phyloP scores from a whole-genome alignment of 2,797 vertebrate genomes.

The Notolepis coatsorum region DNA sequence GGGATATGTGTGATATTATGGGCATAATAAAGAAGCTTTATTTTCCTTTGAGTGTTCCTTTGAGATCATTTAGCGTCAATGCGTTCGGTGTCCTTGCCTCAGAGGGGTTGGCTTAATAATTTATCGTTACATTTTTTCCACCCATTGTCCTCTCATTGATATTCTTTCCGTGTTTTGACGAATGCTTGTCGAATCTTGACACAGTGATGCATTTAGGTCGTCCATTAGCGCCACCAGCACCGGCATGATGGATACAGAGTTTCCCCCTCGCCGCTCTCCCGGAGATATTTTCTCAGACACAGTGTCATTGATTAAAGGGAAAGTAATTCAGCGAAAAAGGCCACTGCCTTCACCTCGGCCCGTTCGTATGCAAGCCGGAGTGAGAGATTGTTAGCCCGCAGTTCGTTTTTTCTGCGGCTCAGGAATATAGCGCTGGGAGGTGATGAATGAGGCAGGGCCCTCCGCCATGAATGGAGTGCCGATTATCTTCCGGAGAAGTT shows the following conservation, averaged over 20 bases:
- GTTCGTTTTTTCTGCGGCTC: conserved; percentile 52
- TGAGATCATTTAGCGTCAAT: no score
- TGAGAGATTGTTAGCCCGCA: conserved; percentile 68
- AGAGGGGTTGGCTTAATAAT: conserved; percentile 27
- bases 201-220: conserved; percentile 59
- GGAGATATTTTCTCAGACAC: conserved; percentile 58
- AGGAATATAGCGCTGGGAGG: conserved; percentile 32
- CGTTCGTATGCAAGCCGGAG: conserved; percentile 44
- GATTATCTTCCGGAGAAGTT: conserved; percentile 63
- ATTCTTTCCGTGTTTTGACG: conserved; percentile 48
- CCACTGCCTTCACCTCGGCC: conserved; percentile 59
- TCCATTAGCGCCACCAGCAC: conserved; percentile 54
- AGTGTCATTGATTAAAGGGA: conserved; percentile 76
- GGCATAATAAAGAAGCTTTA: no score
- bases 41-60: no score
- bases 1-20: no score
- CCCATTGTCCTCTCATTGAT: conserved; percentile 44
- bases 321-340: conserved; percentile 72
- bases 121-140: conserved; percentile 17
- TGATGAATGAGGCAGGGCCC: conserved; percentile 64
- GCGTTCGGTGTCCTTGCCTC: neutral
- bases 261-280: conserved; percentile 43
- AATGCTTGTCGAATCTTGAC: conserved; percentile 51
- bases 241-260: conserved; percentile 62
- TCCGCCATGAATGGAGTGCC: conserved; percentile 31